Percentiles rank a stretch among this genome's conserved stretches.
These are phyloP conservation scores for Rhabdomys dilectus DNA, from an alignment of 2,113 vertebrate species.

Conservation along the genomic window DNA sequence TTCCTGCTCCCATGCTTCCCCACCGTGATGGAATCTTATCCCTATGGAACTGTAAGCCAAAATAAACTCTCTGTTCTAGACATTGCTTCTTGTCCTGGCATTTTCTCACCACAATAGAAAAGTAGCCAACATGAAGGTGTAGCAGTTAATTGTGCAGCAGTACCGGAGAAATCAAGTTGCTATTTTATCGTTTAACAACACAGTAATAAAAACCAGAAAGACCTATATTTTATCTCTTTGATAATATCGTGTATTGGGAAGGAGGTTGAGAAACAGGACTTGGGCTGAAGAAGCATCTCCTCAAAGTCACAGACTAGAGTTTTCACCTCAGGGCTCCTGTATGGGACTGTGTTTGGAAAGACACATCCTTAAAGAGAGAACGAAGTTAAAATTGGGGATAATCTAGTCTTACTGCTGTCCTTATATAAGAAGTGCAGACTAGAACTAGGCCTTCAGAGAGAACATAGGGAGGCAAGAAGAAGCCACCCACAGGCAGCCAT, in stretches of 20 bases:
- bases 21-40: not conserved
- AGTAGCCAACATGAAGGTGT: not conserved
- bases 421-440: not conserved
- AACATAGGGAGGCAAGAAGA: not conserved
- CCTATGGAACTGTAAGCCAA: not conserved
- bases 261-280: not conserved
- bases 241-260: not conserved
- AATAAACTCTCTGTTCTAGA: not conserved
- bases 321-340: not conserved
- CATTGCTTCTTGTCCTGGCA: not conserved
- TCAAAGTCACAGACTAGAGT: not conserved
- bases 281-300: not conserved
- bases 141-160: not conserved
- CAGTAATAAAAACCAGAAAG: not conserved
- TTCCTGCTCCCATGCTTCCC: not conserved
- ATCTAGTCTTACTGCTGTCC: not conserved
- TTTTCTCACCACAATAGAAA: not conserved
- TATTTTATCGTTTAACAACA: not conserved
- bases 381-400: not conserved
- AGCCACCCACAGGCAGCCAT: accelerated
- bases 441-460: not conserved
- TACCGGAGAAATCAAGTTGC: not conserved
- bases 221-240: not conserved
- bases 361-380: not conserved
- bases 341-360: not conserved